Evolutionary conservation across 1,140 invertebrate genomes (phyloP).

Genomic region (Brachionus sp.): DNA sequence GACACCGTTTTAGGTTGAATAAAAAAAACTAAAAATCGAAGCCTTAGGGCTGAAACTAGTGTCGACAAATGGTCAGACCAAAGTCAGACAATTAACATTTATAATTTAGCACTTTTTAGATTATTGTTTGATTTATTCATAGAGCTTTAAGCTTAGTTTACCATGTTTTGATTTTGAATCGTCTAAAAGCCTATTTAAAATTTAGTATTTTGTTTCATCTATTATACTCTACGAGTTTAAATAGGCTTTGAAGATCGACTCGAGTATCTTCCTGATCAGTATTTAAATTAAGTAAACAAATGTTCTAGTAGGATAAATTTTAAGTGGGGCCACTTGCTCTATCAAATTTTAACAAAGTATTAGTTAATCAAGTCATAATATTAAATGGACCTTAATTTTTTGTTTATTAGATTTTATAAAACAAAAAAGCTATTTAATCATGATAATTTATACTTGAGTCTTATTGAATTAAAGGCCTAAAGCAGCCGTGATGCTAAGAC

Average conservation of each 20-base stretch:
- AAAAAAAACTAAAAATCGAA: neutral
- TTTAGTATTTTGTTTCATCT: neutral
- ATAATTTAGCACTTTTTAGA: neutral
- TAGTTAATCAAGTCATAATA: neutral
- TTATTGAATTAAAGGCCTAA: neutral
- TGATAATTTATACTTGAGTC: neutral
- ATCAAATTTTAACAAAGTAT: neutral
- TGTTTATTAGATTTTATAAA: neutral
- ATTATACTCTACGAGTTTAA: neutral
- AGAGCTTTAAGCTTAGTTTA: neutral
- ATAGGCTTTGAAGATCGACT: neutral
- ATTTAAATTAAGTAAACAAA: neutral
- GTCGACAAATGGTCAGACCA: neutral
- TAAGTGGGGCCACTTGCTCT: neutral
- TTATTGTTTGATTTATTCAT: neutral
- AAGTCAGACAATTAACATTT: constrained; percentile 9
- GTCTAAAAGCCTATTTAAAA: neutral
- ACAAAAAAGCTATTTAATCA: neutral
- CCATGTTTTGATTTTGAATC: neutral
- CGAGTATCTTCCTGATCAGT: neutral
- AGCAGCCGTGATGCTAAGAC: neutral
- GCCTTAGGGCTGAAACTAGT: neutral
- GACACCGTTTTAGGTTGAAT: neutral
- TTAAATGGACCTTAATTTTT: neutral
- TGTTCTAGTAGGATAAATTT: neutral